phyloP scores from a whole-genome alignment of 2,888 invertebrate genomes.

The Hedya salicella region DNA sequence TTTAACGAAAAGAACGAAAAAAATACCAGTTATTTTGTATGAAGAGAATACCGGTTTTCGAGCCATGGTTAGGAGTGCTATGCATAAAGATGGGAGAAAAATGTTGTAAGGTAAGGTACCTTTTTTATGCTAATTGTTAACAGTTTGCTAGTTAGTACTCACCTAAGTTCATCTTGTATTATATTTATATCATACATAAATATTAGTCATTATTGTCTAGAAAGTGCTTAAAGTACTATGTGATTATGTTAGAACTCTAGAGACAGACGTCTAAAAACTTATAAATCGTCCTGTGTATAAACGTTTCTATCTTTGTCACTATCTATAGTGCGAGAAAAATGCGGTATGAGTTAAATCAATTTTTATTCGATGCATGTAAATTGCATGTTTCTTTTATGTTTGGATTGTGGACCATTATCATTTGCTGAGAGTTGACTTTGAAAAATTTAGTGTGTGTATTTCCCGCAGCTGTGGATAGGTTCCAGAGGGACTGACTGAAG shows the following conservation, averaged over 20 bases:
- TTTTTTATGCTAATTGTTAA: too few species aligned
- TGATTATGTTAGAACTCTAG: conserved; percentile 33
- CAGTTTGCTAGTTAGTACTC: too few species aligned
- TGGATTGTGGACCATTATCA: conserved; percentile 23
- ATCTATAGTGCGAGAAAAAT: conserved; percentile 5
- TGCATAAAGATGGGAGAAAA: too few species aligned
- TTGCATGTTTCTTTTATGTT: conserved; percentile 12
- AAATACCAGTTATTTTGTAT: too few species aligned
- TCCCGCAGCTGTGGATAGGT: not conserved
- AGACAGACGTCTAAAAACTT: conserved; percentile 12
- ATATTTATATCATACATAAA: not conserved
- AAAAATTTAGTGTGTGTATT: not conserved
- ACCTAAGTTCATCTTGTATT: too few species aligned
- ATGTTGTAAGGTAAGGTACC: too few species aligned
- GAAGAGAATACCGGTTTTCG: too few species aligned
- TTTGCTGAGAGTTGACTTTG: conserved; percentile 15
- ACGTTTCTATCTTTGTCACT: conserved; percentile 12
- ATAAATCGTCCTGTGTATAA: conserved; percentile 14
- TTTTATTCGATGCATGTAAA: conserved; percentile 25
- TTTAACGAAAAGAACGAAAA: too few species aligned
- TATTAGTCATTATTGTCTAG: conserved; percentile 24
- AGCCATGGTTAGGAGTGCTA: too few species aligned
- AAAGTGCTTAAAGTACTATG: conserved; percentile 41
- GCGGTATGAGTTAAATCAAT: not conserved
- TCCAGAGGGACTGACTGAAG: too few species aligned